Evolutionary conservation across 2,113 vertebrate species (phyloP).

Genomic region (Syrrhaptes paradoxus): DNA sequence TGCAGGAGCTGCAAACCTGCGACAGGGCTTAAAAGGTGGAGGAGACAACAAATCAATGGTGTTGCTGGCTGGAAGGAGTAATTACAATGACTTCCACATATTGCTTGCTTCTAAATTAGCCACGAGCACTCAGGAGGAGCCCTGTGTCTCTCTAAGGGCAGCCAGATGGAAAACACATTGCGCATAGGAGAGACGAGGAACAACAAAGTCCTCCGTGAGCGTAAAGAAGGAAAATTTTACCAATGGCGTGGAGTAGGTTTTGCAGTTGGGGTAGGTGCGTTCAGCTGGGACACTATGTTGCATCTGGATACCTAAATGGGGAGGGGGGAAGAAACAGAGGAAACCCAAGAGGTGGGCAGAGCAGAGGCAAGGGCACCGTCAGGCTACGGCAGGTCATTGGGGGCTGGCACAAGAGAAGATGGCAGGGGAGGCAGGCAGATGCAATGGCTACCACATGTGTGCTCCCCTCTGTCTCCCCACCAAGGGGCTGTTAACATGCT

Average conservation of each 20-base stretch:
- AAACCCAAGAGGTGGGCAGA: background rate
- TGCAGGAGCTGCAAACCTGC: background rate
- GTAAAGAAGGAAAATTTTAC: background rate
- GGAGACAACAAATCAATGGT: conserved; percentile 3
- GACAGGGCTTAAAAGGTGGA: background rate
- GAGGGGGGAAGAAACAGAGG: background rate
- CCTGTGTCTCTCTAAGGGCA: background rate
- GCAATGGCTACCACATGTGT: fast-evolving
- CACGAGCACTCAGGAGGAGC: background rate
- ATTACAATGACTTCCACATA: conserved; percentile 19
- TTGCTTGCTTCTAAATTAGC: conserved; percentile 37
- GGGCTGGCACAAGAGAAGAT: background rate
- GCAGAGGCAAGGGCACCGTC: fast-evolving
- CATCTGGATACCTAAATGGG: fast-evolving
- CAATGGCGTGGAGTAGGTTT: fast-evolving
- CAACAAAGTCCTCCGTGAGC: background rate
- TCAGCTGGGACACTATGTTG: background rate
- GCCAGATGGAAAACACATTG: fast-evolving
- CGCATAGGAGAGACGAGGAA: background rate
- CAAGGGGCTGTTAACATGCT: fast-evolving
- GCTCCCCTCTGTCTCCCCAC: background rate
- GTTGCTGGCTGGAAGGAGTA: background rate
- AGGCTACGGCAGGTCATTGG: background rate
- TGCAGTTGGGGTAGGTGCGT: background rate
- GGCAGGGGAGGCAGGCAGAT: fast-evolving